Percentiles rank a stretch among this genome's conserved stretches.
These are phyloP conservation scores for Apamea anceps DNA, from an alignment of 2,888 invertebrate species.

Conservation along the genomic window DNA sequence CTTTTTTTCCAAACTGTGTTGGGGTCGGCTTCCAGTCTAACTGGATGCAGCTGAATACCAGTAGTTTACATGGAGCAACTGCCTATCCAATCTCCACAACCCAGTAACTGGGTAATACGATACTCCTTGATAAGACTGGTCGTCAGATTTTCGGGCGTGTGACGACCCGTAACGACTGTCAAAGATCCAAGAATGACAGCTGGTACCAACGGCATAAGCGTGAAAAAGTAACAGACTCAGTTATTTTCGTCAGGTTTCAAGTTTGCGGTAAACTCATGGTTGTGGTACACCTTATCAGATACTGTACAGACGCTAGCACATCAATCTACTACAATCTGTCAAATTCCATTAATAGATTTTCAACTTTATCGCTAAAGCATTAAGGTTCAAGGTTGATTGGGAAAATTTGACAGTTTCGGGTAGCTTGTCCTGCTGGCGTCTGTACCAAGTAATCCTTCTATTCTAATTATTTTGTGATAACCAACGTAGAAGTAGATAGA, in stretches of 20 bases:
- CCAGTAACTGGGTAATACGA: not conserved
- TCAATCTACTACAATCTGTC: too few species aligned
- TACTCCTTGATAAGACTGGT: not conserved
- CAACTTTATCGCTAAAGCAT: too few species aligned
- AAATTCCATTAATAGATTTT: too few species aligned
- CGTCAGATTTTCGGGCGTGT: not conserved
- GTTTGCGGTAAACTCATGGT: not conserved
- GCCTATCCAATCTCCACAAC: not conserved
- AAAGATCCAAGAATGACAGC: too few species aligned
- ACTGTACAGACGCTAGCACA: not conserved
- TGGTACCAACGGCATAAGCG: not conserved
- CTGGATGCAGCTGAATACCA: not conserved
- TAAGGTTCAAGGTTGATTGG: too few species aligned
- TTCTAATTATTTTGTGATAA: not conserved
- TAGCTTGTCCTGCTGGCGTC: too few species aligned
- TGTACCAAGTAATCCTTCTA: slow-evolving; percentile 32
- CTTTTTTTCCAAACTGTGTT: too few species aligned
- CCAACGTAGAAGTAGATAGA: slow-evolving; percentile 34
- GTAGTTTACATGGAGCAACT: not conserved
- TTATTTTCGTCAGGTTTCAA: slow-evolving; percentile 1
- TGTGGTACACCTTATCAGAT: not conserved
- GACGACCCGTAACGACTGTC: too few species aligned
- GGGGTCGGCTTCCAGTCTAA: not conserved
- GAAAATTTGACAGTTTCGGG: too few species aligned
- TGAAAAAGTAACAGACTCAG: not conserved